Evolutionary conservation across 2,113 vertebrate genomes (phyloP), one percentile per base, ranked within the genome.

Genomic region (Monopterus albus): DNA sequence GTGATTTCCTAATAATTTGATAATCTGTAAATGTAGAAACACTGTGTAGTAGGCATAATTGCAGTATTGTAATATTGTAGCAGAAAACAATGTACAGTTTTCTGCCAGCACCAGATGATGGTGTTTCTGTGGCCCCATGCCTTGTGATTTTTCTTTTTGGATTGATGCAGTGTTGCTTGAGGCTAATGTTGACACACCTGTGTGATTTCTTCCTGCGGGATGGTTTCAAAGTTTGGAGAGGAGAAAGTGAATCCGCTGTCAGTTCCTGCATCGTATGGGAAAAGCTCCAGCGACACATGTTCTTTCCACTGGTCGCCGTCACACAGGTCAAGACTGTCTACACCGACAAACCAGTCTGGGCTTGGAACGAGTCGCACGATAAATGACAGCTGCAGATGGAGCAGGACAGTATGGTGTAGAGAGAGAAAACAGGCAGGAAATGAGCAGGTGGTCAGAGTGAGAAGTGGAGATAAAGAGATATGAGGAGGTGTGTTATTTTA

Each of bases 211-310:
- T 95, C 97, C 85, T 98, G 98, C 0, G 98, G 98, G 82, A 99
- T 95, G 26, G 97, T 99, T n/a, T 97, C 96, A 61, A 95, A 99
- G 79, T 98, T 99, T 29, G 98, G 98, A 0, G 97, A 98, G 2
- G 98, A 99, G 90, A 99, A 99, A 3, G 98, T 99, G 90, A 99
- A 99, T 21, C 98, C 97, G 2, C 96, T 99, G 46, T 99, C 96
- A 0, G 98, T 99, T 31, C 97, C 98, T 0, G 98, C 96, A 13
- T 99, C 98, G 0, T 96, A 94, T 0, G 98, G 98, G 75, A 91
- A 93, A 20, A 99, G 94, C 47, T 98, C 95, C 64, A 98, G 23
- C 0, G 92, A 84, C 1, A 95, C 70, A 39, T 89, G 94, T 7
- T 97, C 94, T 82, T 93, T 94, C 98, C 98, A 99, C 28, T 72